A percentile compares a stretch with the other conserved stretches of the same genome.
phyloP scores from a whole-genome alignment of 2,113 vertebrate genomes.

The Amphilophus citrinellus region DNA sequence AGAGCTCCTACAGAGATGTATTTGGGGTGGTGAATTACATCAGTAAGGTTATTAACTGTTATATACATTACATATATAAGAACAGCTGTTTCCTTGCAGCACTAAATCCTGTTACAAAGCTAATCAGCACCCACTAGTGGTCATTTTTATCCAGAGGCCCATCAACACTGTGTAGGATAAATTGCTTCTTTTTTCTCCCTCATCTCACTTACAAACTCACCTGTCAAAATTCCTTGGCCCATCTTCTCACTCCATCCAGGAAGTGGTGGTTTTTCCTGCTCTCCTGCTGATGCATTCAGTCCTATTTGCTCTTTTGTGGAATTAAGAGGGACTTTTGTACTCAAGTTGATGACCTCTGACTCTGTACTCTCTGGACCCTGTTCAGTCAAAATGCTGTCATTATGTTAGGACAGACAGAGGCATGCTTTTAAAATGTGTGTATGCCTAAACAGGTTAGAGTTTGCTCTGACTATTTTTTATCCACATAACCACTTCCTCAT shows the following conservation, averaged over 20 bases:
- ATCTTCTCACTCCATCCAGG: slow-evolving; percentile 96
- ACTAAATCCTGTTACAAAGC: neutral
- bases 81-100: neutral
- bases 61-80: neutral
- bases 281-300: slow-evolving; percentile 20
- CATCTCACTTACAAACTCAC: slow-evolving; percentile 67
- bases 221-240: slow-evolving; percentile 91
- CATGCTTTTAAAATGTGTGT: neutral
- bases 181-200: neutral
- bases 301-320: slow-evolving; percentile 69
- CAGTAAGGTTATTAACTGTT: neutral
- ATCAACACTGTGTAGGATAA: neutral
- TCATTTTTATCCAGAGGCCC: neutral
- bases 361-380: slow-evolving; percentile 81
- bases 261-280: slow-evolving; percentile 77
- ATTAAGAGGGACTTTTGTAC: slow-evolving; percentile 82
- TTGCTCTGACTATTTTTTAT: neutral
- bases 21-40: neutral
- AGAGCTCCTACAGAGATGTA: slow-evolving; percentile 85
- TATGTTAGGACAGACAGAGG: too few relatives aligned
- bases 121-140: slow-evolving; percentile 60
- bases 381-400: slow-evolving; percentile 1
- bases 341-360: slow-evolving; percentile 84
- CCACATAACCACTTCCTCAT: neutral
- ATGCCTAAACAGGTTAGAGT: neutral